phyloP scores from a whole-genome alignment of 2,888 invertebrate genomes.

The Agriotes lineatus region DNA sequence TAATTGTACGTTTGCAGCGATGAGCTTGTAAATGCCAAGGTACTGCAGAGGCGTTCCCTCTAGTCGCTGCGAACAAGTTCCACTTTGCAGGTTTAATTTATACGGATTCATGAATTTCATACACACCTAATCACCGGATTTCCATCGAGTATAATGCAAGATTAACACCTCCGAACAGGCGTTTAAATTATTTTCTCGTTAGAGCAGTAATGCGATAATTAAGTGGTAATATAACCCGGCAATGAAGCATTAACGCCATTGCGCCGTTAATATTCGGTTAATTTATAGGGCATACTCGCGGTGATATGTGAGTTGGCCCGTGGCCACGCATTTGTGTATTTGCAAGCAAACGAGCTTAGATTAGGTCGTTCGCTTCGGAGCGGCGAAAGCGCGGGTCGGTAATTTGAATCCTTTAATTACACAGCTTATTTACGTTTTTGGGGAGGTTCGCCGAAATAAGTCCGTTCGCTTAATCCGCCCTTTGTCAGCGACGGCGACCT shows the following conservation, averaged over 20 bases:
- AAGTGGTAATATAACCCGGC: constrained; percentile 19
- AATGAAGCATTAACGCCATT: constrained; percentile 17
- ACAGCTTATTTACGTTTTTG: constrained; percentile 34
- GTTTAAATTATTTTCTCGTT: constrained; percentile 18
- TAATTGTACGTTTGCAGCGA: too few relatives aligned
- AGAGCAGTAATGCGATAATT: constrained; percentile 7
- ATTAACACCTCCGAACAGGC: not conserved
- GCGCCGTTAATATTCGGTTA: constrained; percentile 7
- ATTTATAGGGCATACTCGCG: constrained; percentile 10
- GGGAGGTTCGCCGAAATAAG: constrained; percentile 13
- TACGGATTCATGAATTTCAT: not conserved
- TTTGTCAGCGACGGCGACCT: constrained; percentile 1
- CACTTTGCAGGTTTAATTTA: not conserved
- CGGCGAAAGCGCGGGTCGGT: constrained; percentile 9
- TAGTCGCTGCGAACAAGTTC: too few relatives aligned
- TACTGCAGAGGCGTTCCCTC: too few relatives aligned
- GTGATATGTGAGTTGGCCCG: constrained; percentile 23
- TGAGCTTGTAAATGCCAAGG: too few relatives aligned
- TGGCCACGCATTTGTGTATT: constrained; percentile 24
- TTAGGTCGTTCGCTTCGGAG: constrained; percentile 24
- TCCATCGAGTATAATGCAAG: not conserved
- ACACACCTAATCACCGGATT: constrained; percentile 1
- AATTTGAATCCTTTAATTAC: constrained; percentile 34
- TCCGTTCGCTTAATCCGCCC: constrained; percentile 12
- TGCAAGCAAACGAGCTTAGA: constrained; percentile 36